Evolutionary conservation across 2,888 invertebrate genomes (phyloP).

Genomic region (Pollenia amentaria): DNA sequence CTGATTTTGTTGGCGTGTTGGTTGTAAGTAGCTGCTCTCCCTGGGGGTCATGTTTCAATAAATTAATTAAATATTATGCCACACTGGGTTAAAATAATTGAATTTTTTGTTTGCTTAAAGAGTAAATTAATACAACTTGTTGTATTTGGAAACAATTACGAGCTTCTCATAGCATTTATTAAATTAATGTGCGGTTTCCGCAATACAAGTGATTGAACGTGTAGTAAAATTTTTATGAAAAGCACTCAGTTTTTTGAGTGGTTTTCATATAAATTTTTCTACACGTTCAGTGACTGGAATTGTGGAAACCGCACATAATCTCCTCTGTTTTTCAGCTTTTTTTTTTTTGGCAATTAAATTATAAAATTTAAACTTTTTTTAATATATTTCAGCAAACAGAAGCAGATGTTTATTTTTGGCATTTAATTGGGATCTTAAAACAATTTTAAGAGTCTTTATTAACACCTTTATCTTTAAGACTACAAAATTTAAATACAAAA

Average conservation of each 20-base stretch:
- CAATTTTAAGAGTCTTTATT: slow-evolving; percentile 2
- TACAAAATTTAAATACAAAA: neutral
- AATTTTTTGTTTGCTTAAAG: slow-evolving; percentile 1
- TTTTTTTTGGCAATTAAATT: neutral
- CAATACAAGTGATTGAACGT: too few species aligned
- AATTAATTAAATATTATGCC: slow-evolving; percentile 61
- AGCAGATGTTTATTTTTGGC: slow-evolving; percentile 17
- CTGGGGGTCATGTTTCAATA: slow-evolving; percentile 54
- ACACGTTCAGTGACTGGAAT: too few species aligned
- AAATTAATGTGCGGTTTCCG: too few species aligned
- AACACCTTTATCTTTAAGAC: neutral
- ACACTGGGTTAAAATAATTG: slow-evolving; percentile 20
- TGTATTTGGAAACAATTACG: too few species aligned
- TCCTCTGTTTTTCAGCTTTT: too few species aligned
- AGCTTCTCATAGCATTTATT: too few species aligned
- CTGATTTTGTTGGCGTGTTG: neutral
- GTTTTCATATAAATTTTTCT: too few species aligned
- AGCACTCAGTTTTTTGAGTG: too few species aligned
- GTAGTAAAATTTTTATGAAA: too few species aligned
- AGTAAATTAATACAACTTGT: neutral
- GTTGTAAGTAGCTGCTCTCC: slow-evolving; percentile 19
- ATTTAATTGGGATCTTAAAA: neutral
- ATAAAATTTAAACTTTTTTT: too few species aligned
- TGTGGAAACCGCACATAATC: too few species aligned
- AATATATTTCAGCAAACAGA: neutral